These are phyloP conservation scores for Papio anubis DNA, from an alignment of 2,113 vertebrate species.

Conservation along the genomic window DNA sequence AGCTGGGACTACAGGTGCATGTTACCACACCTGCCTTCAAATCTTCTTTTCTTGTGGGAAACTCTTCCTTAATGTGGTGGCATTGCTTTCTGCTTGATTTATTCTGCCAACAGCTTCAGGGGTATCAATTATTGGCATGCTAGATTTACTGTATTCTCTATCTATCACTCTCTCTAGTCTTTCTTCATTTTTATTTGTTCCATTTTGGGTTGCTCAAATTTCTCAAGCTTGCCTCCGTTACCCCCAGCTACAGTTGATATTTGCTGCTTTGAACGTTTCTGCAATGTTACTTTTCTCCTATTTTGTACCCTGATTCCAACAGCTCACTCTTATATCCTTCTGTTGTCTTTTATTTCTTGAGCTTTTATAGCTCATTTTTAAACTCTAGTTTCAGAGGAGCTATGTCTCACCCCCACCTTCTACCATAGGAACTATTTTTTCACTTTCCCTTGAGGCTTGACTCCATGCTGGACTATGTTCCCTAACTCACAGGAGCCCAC, in stretches of 20 bases:
- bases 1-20: too few relatives aligned
- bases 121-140: not conserved
- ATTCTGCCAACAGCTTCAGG: not conserved
- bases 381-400: not conserved
- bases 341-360: not conserved
- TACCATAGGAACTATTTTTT: not conserved
- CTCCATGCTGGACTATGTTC: not conserved
- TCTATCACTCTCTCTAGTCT: not conserved
- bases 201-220: constrained; percentile 14
- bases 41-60: not conserved
- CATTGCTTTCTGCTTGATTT: not conserved
- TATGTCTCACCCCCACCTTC: not conserved
- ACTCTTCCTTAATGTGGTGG: not conserved
- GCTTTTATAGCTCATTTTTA: not conserved
- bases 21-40: not conserved
- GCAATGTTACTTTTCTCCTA: not conserved
- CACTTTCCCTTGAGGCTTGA: not conserved
- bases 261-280: not conserved
- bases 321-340: not conserved
- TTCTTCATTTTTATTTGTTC: not conserved
- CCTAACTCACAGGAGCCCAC: not conserved
- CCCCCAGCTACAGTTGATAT: not conserved
- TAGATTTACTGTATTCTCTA: not conserved
- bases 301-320: not conserved
- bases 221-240: not conserved